Conservation (phyloP, 1,140 invertebrate species). For the Drosophila carrolli region DNA sequence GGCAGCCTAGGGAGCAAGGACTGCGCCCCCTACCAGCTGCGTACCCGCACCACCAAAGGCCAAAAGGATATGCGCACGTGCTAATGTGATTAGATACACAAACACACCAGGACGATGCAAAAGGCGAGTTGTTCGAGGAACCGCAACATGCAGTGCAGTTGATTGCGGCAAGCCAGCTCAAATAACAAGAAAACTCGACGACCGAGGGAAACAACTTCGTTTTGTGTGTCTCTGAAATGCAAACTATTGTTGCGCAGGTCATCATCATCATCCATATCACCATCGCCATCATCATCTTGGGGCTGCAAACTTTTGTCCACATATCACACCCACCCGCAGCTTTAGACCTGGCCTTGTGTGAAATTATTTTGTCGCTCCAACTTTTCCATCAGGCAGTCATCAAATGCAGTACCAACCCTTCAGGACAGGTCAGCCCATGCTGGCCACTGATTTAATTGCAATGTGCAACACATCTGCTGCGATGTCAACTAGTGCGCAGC, state of each 20-base stretch:
- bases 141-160: constrained; percentile 81
- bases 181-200: constrained; percentile 37
- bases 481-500: background rate
- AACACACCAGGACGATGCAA: constrained; percentile 8
- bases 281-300: constrained; percentile 27
- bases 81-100: constrained; percentile 80
- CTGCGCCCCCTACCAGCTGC: background rate
- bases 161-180: constrained; percentile 72
- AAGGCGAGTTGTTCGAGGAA: constrained; percentile 51
- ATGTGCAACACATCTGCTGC: constrained; percentile 61
- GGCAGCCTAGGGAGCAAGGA: constrained; percentile 61
- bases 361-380: constrained; percentile 66
- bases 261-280: constrained; percentile 54
- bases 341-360: constrained; percentile 35
- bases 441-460: constrained; percentile 70
- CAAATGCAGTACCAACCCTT: constrained; percentile 63
- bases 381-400: constrained; percentile 76
- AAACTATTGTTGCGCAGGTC: constrained; percentile 79
- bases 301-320: constrained; percentile 44
- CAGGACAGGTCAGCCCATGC: constrained; percentile 16
- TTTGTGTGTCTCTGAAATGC: constrained; percentile 67
- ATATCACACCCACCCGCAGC: background rate
- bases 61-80: constrained; percentile 78
- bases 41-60: constrained; percentile 3
- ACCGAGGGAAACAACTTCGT: constrained; percentile 31